Conservation (phyloP, 1,140 invertebrate species). For the Contarinia nasturtii region DNA sequence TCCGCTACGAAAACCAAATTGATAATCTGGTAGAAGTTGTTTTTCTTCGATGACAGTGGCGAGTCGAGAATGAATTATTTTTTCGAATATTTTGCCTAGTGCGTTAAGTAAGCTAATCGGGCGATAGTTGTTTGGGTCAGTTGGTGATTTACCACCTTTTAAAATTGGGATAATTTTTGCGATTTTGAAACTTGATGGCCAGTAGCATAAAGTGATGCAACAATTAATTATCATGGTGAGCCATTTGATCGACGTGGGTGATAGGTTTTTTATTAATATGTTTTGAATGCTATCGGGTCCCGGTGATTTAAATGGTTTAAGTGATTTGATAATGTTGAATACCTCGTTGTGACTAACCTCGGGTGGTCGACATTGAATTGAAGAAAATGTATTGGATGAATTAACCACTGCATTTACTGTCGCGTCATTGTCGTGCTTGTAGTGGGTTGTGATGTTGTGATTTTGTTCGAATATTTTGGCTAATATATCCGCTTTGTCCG, state of each 20-base stretch:
- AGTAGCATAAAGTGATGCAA: constrained; percentile 5
- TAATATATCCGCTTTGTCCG: neutral
- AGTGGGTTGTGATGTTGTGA: neutral
- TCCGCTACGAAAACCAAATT: too few relatives aligned
- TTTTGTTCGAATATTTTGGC: neutral
- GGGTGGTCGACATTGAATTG: neutral
- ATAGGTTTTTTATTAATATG: neutral
- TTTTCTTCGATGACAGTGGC: too few relatives aligned
- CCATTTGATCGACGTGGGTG: neutral
- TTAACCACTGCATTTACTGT: neutral
- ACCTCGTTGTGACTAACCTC: neutral
- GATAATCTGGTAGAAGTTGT: too few relatives aligned
- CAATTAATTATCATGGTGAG: constrained; percentile 3
- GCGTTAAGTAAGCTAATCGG: constrained; percentile 5
- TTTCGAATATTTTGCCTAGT: neutral
- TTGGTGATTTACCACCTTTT: constrained; percentile 9
- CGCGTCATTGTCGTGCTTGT: neutral
- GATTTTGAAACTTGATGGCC: constrained; percentile 9
- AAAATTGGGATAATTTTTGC: constrained; percentile 7
- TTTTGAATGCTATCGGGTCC: neutral
- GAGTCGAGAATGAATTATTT: neutral
- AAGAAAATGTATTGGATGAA: neutral
- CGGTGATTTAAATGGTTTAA: neutral
- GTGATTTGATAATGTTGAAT: neutral
- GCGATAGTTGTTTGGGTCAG: constrained; percentile 7